Conservation (phyloP, 2,888 invertebrate genomes). For the Nowickia ferox region DNA sequence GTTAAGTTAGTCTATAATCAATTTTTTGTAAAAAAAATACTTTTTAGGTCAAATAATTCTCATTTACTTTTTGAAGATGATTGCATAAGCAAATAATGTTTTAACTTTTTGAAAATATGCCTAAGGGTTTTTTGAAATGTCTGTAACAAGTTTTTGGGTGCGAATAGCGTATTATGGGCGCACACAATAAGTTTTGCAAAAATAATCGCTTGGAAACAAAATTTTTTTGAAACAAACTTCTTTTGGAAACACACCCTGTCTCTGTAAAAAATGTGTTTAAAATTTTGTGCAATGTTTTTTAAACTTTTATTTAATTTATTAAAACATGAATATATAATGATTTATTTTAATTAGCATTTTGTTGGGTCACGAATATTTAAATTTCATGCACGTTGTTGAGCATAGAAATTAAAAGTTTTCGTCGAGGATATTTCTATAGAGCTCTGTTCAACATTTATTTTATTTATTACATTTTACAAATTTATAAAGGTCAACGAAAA, state of each 20-base stretch:
- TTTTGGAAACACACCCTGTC: background rate
- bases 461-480: slow-evolving; percentile 36
- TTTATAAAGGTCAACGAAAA: slow-evolving; percentile 22
- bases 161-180: too few species aligned
- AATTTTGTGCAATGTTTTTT: background rate
- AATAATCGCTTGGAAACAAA: background rate
- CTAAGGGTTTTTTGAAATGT: too few species aligned
- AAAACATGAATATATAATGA: slow-evolving; percentile 10
- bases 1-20: too few species aligned
- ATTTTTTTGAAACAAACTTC: background rate
- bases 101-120: too few species aligned
- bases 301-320: background rate
- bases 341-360: slow-evolving; percentile 35
- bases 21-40: too few species aligned
- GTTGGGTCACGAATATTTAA: slow-evolving; percentile 55
- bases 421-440: slow-evolving; percentile 7
- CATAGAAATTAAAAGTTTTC: background rate
- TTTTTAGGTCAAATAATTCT: too few species aligned
- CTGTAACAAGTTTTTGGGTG: too few species aligned
- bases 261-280: background rate
- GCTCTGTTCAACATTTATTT: slow-evolving; percentile 13
- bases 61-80: too few species aligned
- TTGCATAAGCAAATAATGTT: too few species aligned
- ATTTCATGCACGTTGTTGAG: slow-evolving; percentile 9
- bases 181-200: too few species aligned